Base-by-base conservation (phyloP, 2,797 vertebrate genomes). In the Anguilla anguilla region DNA sequence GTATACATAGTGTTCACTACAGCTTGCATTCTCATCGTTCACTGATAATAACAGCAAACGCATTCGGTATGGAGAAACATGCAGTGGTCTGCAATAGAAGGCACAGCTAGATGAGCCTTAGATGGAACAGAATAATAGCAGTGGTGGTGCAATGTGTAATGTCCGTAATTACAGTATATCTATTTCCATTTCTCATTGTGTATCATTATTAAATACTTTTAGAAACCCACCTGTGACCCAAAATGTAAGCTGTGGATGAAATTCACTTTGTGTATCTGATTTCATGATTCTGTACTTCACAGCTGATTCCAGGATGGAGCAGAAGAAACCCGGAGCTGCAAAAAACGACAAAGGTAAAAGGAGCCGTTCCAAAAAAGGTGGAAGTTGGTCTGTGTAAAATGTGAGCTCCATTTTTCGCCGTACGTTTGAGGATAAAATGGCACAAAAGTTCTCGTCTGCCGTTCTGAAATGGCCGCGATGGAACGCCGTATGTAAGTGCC, bases 321-420 rank as follows among this genome's bases (percentile, higher is more conserved):
- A 90, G 74, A 88, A 88, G 87, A 91, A 86, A 86, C 43, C 86
- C 72, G 88, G 90, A 89, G 86, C 91, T 84, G 86, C 87, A 69
- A 86, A 87, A 43, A 79, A 89, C 86, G 90, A 88, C 51, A 89
- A 88, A 90, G 91, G 90, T 92, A 91, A 90, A 17, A 85, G 13
- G 17, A 77, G 31, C 28, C 69, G 0, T 74, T 31, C 31, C 67
- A 74, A 74, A 74, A 74, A 13, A 74, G 28, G 28, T 15, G 28
- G 51, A 53, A 13, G n/a, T 2, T 67, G n/a, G n/a, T 25, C n/a
- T 10, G 15, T 57, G 55, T 57, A 57, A 17, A 57, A 57, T 19
- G 15, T 74, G 31, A 15, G 31, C 31, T 3, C 35, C 13, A 39
- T 35, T 74, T 15, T 74, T 67, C 25, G 67, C 72, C 11, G 1